Percentiles rank a stretch among this genome's conserved stretches.
These are phyloP conservation scores for Mus spicilegus DNA, from an alignment of 2,113 vertebrate genomes.

Conservation along the genomic window DNA sequence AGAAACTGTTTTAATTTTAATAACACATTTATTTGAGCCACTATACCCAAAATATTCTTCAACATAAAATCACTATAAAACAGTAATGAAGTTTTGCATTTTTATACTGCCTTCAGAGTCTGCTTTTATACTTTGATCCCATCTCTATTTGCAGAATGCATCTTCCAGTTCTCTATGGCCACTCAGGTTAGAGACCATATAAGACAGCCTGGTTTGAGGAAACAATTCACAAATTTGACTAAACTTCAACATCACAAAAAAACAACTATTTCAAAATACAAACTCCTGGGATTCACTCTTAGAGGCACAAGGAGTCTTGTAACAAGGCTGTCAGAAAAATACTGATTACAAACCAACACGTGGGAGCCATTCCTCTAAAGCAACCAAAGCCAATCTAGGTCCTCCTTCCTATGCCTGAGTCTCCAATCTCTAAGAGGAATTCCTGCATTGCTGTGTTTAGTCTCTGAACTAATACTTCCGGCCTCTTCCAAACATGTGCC, in stretches of 20 bases:
- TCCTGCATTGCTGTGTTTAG: not conserved
- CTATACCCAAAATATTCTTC: conserved; percentile 39
- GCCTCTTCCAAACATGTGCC: not conserved
- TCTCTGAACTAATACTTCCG: conserved; percentile 8
- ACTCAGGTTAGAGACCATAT: not conserved
- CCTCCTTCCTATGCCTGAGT: not conserved
- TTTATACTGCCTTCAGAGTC: not conserved
- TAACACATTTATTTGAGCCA: not conserved
- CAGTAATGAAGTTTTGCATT: not conserved
- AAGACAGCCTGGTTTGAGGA: not conserved
- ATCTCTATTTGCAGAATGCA: not conserved
- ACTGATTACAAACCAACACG: not conserved
- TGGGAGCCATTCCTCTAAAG: not conserved
- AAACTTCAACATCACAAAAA: conserved; percentile 34
- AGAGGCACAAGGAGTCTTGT: not conserved
- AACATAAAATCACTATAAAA: conserved; percentile 6
- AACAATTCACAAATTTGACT: not conserved
- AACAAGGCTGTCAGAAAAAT: not conserved
- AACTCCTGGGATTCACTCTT: not conserved
- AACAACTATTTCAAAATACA: conserved; percentile 16
- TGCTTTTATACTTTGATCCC: not conserved
- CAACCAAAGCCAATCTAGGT: conserved; percentile 9
- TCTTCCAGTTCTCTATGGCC: not conserved
- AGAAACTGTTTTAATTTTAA: conserved; percentile 50
- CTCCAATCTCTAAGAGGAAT: not conserved